Percentiles rank a stretch among this genome's conserved stretches.
Conservation (phyloP, 2,113 vertebrate species). For the Thymallus thymallus region DNA sequence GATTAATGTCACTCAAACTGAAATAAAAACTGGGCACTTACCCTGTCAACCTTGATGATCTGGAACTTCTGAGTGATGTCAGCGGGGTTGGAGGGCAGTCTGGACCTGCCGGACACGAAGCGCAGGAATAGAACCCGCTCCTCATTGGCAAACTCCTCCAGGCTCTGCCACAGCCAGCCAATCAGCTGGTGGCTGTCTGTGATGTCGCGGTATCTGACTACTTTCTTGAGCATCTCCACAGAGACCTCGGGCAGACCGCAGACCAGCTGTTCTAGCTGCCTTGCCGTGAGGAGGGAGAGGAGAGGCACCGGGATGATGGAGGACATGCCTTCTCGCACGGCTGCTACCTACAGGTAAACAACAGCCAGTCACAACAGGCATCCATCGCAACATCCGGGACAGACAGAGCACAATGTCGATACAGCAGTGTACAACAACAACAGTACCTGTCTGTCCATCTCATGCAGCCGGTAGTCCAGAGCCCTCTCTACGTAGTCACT, state of each 20-base stretch:
- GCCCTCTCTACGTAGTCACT: slow-evolving; percentile 78
- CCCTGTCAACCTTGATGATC: slow-evolving; percentile 82
- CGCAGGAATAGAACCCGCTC: slow-evolving; percentile 81
- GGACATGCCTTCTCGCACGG: slow-evolving; percentile 81
- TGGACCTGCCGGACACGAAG: slow-evolving; percentile 78
- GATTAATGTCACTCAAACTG: neutral
- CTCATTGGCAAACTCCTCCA: slow-evolving; percentile 82
- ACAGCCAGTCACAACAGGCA: no score
- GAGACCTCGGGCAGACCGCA: slow-evolving; percentile 81
- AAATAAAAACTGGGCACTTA: slow-evolving; percentile 48
- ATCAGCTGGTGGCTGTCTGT: slow-evolving; percentile 77
- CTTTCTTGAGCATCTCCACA: slow-evolving; percentile 78
- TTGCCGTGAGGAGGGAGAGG: slow-evolving; percentile 78
- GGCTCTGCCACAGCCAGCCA: slow-evolving; percentile 80
- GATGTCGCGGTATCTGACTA: slow-evolving; percentile 81
- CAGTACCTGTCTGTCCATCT: slow-evolving; percentile 78
- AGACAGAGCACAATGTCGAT: neutral
- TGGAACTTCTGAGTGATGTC: slow-evolving; percentile 81
- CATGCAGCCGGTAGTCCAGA: slow-evolving; percentile 76
- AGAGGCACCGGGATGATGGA: slow-evolving; percentile 80
- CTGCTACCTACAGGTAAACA: slow-evolving; percentile 60
- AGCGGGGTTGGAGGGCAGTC: slow-evolving; percentile 77
- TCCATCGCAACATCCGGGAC: neutral
- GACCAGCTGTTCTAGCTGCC: slow-evolving; percentile 80
- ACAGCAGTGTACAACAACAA: neutral